Conservation (phyloP, 2,888 invertebrate species). For the Meiosimyza platycephala region DNA sequence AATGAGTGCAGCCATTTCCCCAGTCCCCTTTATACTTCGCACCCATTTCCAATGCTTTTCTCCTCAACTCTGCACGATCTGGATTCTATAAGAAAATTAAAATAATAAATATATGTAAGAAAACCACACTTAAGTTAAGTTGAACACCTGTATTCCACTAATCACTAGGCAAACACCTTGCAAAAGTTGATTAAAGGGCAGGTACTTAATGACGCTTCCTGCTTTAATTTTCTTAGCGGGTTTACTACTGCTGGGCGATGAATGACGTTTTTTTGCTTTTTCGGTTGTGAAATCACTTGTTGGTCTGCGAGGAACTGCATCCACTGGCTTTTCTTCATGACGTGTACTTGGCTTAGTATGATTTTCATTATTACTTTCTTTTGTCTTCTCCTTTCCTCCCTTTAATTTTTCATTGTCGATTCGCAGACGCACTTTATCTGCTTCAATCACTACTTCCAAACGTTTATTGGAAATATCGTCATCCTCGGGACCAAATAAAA, state of each 20-base stretch:
- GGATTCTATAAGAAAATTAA: conserved; percentile 74
- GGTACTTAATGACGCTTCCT: conserved; percentile 53
- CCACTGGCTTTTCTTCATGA: no score
- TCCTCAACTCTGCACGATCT: conserved; percentile 75
- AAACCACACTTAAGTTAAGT: not conserved
- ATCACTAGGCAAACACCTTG: conserved; percentile 80
- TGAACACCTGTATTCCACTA: conserved; percentile 76
- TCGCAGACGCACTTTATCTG: conserved; percentile 54
- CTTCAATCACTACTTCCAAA: conserved; percentile 65
- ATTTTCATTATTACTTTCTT: not conserved
- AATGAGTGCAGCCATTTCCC: conserved; percentile 81
- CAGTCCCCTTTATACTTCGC: conserved; percentile 83
- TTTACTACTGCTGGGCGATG: conserved; percentile 46
- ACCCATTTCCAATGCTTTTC: conserved; percentile 80
- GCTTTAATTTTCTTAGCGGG: conserved; percentile 56
- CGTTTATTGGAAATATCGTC: conserved; percentile 67
- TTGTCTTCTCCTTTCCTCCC: conserved; percentile 35
- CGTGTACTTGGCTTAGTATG: not conserved
- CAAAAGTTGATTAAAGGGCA: conserved; percentile 73
- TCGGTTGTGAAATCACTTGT: not conserved
- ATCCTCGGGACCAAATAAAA: conserved; percentile 68
- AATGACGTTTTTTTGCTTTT: conserved; percentile 46
- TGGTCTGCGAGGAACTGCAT: not conserved
- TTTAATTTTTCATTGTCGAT: conserved; percentile 50
- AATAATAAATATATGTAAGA: not conserved